Base-by-base conservation (phyloP, 2,888 invertebrate genomes). In the Subacronicta megacephala region DNA sequence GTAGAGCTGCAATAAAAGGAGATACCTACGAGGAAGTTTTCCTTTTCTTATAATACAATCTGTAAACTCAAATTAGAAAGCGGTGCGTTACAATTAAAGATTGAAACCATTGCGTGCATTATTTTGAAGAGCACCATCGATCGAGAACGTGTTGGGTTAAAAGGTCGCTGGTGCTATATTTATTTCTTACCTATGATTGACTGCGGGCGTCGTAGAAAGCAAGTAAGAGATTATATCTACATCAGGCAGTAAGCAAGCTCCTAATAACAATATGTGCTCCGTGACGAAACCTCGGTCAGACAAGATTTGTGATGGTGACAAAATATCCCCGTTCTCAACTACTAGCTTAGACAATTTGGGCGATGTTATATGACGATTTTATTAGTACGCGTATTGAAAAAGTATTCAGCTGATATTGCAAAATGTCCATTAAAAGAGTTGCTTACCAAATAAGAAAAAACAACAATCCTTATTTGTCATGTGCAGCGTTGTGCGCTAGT, bases 81-180 rank as follows among this genome's bases (percentile, higher is more conserved):
- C 73, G 64, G 69, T 72, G 55, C 35, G 20, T 46, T 62, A 62
- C 33, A 72, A 62, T 68, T 67, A 69, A 67, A 58, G 54, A 69
- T 74, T 55, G 44, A 44, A 73, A 59, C 53, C 56, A 68, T 65
- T 53, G 63, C 58, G 73, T 75, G 77, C 72, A 70, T 71, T 68
- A 75, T 75, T 71, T 68, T 65, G 41, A 64, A 71, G 58, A 69
- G 63, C 63, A 59, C 50, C 63, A 78, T 78, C 77, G 71, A 72
- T 76, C 64, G 63, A 65, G 45, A 77, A 80, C 84, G 85, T 85
- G 85, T 71, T 62, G 74, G 83, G 85, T 83, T 75, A 81, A 81
- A 81, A 81, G 83, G 80, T 83, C 72, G 53, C 31, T 15, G 20
- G 52, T 59, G 51, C 40, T 55, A 43, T 29, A 57, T 58, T 62